Conservation (phyloP, 2,797 vertebrate species). For the Crypturellus tataupa region DNA sequence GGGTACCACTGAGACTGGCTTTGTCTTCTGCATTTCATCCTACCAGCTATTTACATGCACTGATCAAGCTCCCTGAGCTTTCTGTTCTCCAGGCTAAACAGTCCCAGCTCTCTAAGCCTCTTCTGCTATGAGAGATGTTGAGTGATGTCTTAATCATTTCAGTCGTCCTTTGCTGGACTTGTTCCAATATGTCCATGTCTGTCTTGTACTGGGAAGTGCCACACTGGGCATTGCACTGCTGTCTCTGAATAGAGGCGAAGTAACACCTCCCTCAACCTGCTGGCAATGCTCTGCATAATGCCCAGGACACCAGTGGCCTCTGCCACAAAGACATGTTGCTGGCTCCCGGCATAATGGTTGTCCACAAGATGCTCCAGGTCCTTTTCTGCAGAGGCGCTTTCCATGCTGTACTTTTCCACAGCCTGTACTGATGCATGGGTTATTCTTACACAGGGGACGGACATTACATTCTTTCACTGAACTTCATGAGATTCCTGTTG, state of each 20-base stretch:
- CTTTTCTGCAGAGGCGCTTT: neutral
- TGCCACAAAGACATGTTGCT: neutral
- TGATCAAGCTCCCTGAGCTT: neutral
- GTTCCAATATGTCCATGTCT: too few species aligned
- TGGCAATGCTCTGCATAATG: neutral
- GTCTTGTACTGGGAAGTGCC: too few species aligned
- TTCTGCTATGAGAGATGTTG: neutral
- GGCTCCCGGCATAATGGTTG: neutral
- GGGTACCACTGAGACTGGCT: neutral
- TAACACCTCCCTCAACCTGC: neutral
- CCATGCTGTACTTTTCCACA: neutral
- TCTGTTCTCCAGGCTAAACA: neutral
- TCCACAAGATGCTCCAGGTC: neutral
- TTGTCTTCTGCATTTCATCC: neutral
- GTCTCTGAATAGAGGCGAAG: neutral
- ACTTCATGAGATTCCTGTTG: neutral
- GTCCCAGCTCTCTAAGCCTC: neutral
- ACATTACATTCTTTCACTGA: neutral
- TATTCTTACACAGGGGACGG: neutral
- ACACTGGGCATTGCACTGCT: too few species aligned
- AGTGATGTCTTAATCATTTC: neutral
- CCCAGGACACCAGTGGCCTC: neutral
- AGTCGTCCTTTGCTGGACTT: neutral
- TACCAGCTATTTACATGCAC: neutral
- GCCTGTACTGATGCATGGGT: neutral